Percentiles rank a stretch among this genome's conserved stretches.
These are phyloP conservation scores for Holacanthella duospinosa DNA, from an alignment of 2,888 invertebrate species.

Conservation along the genomic window DNA sequence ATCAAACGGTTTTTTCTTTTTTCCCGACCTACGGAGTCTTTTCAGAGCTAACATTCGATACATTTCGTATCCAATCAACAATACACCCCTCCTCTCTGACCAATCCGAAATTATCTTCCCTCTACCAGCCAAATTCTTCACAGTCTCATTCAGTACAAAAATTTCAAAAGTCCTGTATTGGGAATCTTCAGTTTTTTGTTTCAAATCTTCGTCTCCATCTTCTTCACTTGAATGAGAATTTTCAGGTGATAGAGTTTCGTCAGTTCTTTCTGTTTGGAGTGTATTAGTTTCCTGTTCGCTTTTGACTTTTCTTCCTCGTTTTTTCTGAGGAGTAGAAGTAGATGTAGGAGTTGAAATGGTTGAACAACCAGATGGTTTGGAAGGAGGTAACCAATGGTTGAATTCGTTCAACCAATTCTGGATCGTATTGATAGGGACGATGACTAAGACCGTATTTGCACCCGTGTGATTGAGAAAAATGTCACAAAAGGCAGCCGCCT, in stretches of 20 bases:
- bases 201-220: slow-evolving; percentile 6
- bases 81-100: slow-evolving; percentile 77
- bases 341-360: neutral
- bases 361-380: slow-evolving; percentile 39
- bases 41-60: slow-evolving; percentile 80
- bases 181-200: slow-evolving; percentile 11
- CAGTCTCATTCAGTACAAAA: slow-evolving; percentile 83
- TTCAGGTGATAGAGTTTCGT: neutral
- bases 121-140: slow-evolving; percentile 78
- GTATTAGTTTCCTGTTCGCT: neutral
- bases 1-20: slow-evolving; percentile 47
- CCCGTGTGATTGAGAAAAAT: slow-evolving; percentile 82
- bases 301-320: slow-evolving; percentile 5
- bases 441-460: slow-evolving; percentile 80
- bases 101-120: slow-evolving; percentile 72
- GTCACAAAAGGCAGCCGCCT: slow-evolving; percentile 89
- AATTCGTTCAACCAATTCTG: slow-evolving; percentile 98
- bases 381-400: slow-evolving; percentile 88
- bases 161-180: slow-evolving; percentile 59
- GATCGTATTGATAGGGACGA: slow-evolving; percentile 96
- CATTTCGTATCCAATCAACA: slow-evolving; percentile 94
- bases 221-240: neutral
- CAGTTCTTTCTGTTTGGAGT: neutral
- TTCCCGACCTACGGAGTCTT: slow-evolving; percentile 53
- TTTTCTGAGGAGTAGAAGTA: neutral